Evolutionary conservation across 1,140 invertebrate genomes (phyloP).

Genomic region (Cylas formicarius): DNA sequence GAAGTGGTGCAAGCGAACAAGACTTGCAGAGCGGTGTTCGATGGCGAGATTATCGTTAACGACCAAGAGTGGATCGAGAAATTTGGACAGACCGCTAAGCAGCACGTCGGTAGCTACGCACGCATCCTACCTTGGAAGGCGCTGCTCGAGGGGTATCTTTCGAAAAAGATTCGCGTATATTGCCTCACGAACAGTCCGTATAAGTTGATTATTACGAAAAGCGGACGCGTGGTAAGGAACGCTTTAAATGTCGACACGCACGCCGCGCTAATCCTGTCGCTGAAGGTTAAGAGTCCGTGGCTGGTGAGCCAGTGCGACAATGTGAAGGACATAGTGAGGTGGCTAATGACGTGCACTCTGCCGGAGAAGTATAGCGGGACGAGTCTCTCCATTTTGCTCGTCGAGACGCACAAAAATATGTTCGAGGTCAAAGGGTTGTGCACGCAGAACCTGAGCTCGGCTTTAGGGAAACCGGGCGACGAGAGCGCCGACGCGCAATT

Average conservation of each 20-base stretch:
- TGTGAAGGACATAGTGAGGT: conserved; percentile 18
- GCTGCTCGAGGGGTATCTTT: conserved; percentile 22
- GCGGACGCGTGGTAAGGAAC: neutral
- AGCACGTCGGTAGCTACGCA: conserved; percentile 15
- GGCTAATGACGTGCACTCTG: conserved; percentile 24
- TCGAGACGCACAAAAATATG: conserved; percentile 20
- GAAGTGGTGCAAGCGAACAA: neutral
- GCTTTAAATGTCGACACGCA: conserved; percentile 6
- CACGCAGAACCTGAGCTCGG: conserved; percentile 15
- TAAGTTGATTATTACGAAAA: conserved; percentile 20
- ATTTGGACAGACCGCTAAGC: conserved; percentile 15
- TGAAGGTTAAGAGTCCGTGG: conserved; percentile 5
- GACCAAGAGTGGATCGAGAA: conserved; percentile 23
- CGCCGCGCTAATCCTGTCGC: conserved; percentile 5
- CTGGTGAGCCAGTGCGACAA: conserved; percentile 11
- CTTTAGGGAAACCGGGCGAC: neutral
- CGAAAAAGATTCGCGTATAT: conserved; percentile 26
- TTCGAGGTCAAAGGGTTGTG: conserved; percentile 30
- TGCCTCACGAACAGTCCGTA: conserved; percentile 16
- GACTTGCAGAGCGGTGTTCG: conserved; percentile 18
- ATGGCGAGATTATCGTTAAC: conserved; percentile 28
- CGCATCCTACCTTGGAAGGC: conserved; percentile 29
- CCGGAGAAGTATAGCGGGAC: conserved; percentile 15
- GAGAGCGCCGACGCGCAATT: conserved; percentile 2
- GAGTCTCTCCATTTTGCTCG: conserved; percentile 24